Percentiles rank a stretch among this genome's conserved stretches.
Conservation (phyloP, 2,797 vertebrate genomes). For the Sarcoramphus papa region DNA sequence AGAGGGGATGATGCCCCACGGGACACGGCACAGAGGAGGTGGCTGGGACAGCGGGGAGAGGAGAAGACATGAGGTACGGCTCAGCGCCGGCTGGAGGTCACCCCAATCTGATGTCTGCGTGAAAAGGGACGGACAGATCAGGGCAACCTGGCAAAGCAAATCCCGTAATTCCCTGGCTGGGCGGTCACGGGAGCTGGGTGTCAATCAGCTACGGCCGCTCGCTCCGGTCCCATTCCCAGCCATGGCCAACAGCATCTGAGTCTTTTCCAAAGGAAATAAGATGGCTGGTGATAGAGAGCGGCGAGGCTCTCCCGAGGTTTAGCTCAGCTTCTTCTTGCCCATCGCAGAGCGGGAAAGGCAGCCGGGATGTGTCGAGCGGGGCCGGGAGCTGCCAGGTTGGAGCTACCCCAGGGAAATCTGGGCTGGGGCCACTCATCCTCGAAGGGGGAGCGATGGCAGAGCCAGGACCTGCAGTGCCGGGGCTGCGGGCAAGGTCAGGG, state of each 20-base stretch:
- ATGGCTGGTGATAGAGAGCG: neutral
- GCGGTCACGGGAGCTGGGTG: neutral
- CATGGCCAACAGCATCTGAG: accelerated
- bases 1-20: neutral
- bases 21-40: neutral
- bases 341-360: accelerated
- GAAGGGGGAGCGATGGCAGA: neutral
- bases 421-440: neutral
- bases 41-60: neutral
- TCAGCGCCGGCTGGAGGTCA: neutral
- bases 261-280: neutral
- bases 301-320: neutral
- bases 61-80: accelerated
- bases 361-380: neutral
- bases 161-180: accelerated
- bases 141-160: neutral
- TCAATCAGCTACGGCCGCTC: accelerated
- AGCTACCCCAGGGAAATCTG: neutral
- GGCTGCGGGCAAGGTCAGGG: neutral
- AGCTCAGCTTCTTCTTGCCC: neutral
- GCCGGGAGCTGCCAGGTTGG: neutral
- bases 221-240: neutral
- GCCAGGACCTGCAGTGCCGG: neutral
- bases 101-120: accelerated
- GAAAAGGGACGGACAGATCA: neutral